phyloP scores from a whole-genome alignment of 2,888 invertebrate genomes.

The Drosophila tripunctata region DNA sequence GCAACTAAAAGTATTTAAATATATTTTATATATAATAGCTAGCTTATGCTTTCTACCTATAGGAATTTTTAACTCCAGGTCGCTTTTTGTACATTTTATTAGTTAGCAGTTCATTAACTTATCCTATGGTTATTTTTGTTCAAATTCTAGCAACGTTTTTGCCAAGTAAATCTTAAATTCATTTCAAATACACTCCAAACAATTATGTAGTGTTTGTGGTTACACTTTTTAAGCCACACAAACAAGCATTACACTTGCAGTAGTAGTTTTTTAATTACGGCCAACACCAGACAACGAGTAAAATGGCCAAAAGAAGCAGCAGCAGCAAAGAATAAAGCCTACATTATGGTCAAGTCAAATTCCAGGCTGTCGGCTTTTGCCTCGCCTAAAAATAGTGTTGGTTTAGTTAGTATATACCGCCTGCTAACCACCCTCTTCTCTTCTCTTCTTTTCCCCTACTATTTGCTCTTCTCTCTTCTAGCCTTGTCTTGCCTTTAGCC shows the following conservation, averaged over 20 bases:
- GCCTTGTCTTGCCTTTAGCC: constrained; percentile 70
- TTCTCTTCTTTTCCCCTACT: not conserved
- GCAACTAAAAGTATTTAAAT: no score
- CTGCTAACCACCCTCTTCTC: not conserved
- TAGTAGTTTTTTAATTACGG: constrained; percentile 47
- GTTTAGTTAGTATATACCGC: not conserved
- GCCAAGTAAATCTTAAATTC: not conserved
- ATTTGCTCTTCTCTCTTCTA: not conserved
- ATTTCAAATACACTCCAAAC: not conserved
- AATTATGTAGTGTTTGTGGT: constrained; percentile 3
- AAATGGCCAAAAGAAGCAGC: constrained; percentile 14
- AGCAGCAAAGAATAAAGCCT: constrained; percentile 15
- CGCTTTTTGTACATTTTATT: not conserved
- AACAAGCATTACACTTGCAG: no score
- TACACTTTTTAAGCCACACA: constrained; percentile 6
- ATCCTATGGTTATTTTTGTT: not conserved
- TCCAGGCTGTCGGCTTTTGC: constrained; percentile 15
- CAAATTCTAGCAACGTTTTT: not conserved
- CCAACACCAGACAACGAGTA: constrained; percentile 20
- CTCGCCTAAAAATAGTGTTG: constrained; percentile 63
- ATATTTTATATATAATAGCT: no score
- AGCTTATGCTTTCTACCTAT: not conserved
- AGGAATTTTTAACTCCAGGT: not conserved
- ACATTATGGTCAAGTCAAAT: constrained; percentile 27
- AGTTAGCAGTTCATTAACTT: not conserved